Conservation (phyloP, 1,140 invertebrate genomes). For the Amyelois transitella region DNA sequence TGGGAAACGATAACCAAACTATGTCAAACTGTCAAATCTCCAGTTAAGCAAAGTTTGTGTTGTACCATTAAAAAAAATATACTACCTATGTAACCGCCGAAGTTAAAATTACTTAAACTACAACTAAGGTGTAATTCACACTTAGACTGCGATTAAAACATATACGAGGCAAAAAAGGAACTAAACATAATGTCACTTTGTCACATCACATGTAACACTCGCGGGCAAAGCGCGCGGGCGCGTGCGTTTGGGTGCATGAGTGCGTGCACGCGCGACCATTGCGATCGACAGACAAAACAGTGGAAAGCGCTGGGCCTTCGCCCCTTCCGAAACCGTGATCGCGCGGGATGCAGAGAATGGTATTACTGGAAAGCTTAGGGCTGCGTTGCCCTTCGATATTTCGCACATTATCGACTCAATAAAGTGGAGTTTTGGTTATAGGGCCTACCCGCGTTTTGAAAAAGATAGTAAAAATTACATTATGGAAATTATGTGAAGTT, state of each 20-base stretch:
- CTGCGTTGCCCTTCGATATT: neutral
- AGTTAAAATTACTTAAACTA: no score
- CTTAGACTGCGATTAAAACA: slow-evolving; percentile 17
- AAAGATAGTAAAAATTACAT: no score
- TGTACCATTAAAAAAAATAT: no score
- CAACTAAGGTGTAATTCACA: slow-evolving; percentile 41
- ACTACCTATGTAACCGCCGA: no score
- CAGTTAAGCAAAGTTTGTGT: no score
- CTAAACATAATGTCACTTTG: slow-evolving; percentile 19
- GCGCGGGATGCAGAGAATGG: slow-evolving; percentile 64
- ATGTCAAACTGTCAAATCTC: no score
- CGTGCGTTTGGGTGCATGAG: slow-evolving; percentile 25
- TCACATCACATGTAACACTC: slow-evolving; percentile 26
- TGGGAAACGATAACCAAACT: no score
- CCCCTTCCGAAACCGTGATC: slow-evolving; percentile 66
- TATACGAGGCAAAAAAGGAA: neutral
- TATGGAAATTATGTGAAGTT: no score
- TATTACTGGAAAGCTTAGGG: slow-evolving; percentile 27
- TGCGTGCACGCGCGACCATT: slow-evolving; percentile 57
- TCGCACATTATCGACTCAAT: neutral
- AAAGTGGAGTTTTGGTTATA: neutral
- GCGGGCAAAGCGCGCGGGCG: slow-evolving; percentile 19
- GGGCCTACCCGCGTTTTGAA: no score
- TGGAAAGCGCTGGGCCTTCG: slow-evolving; percentile 57
- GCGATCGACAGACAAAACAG: slow-evolving; percentile 55